A percentile compares a stretch with the other conserved stretches of the same genome.
Conservation (phyloP, 2,888 invertebrate genomes). For the Amorpha juglandis region DNA sequence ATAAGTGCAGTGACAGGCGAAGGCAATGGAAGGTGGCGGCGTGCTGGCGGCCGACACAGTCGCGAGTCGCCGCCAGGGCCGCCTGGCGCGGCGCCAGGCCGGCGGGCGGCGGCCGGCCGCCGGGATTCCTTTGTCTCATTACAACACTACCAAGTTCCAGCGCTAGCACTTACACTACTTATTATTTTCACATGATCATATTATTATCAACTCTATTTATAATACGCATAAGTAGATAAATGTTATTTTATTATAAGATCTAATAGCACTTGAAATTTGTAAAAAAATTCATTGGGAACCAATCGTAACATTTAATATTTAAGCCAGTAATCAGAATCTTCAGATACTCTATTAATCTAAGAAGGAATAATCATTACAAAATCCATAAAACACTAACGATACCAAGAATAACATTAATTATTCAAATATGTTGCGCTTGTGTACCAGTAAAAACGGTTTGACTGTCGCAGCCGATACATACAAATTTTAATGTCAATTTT, state of each 20-base stretch:
- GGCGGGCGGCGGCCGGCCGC: slow-evolving; percentile 79
- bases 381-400: slow-evolving; percentile 8
- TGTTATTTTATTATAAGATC: too few relatives aligned
- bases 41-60: slow-evolving; percentile 73
- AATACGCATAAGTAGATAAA: not conserved
- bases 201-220: slow-evolving; percentile 2
- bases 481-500: slow-evolving; percentile 28
- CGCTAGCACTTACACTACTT: slow-evolving; percentile 34
- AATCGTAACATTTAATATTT: too few relatives aligned
- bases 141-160: slow-evolving; percentile 57
- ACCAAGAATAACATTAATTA: not conserved
- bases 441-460: slow-evolving; percentile 32
- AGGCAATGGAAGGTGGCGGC: slow-evolving; percentile 58
- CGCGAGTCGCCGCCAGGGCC: slow-evolving; percentile 81
- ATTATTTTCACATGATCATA: not conserved
- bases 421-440: slow-evolving; percentile 34
- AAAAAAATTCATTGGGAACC: too few relatives aligned
- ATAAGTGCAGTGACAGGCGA: slow-evolving; percentile 41
- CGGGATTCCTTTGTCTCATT: slow-evolving; percentile 84
- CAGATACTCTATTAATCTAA: not conserved
- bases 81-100: slow-evolving; percentile 83
- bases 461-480: slow-evolving; percentile 37
- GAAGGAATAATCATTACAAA: not conserved
- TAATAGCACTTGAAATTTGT: too few relatives aligned
- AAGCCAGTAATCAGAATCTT: not conserved